A percentile compares a stretch with the other conserved stretches of the same genome.
Conservation (phyloP, 2,888 invertebrate species). For the Ectobius pallidus region DNA sequence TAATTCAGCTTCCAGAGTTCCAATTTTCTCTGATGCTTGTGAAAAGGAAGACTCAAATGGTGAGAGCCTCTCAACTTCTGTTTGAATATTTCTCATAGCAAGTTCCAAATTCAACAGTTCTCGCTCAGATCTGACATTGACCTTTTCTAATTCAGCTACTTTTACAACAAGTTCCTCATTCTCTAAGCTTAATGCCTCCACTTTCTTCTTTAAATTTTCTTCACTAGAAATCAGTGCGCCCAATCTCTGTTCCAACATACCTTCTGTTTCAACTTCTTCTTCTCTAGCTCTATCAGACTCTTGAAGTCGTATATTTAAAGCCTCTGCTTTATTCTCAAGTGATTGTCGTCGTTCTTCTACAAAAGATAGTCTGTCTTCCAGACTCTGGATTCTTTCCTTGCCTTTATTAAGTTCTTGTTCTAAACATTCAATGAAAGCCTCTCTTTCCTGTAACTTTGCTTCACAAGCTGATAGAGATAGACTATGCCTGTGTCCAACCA, state of each 20-base stretch:
- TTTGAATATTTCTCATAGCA: conserved; percentile 15
- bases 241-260: conserved; percentile 57
- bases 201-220: conserved; percentile 63
- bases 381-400: conserved; percentile 66
- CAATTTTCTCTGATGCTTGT: conserved; percentile 50
- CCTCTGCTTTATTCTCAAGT: conserved; percentile 65
- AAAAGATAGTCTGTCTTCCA: conserved; percentile 68
- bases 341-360: conserved; percentile 67
- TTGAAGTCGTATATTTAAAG: conserved; percentile 65
- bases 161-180: conserved; percentile 57
- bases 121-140: conserved; percentile 1
- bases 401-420: conserved; percentile 70
- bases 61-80: conserved; percentile 33
- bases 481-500: conserved; percentile 47
- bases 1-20: conserved; percentile 48
- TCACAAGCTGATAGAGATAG: conserved; percentile 60
- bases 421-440: conserved; percentile 74
- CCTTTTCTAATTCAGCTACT: conserved; percentile 14
- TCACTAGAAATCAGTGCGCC: conserved; percentile 67
- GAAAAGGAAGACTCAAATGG: conserved; percentile 29
- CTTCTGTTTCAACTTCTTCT: conserved; percentile 67
- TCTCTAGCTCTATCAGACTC: conserved; percentile 63
- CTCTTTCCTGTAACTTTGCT: conserved; percentile 75
- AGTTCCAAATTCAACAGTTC: background rate
- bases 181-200: conserved; percentile 66